These are phyloP conservation scores for Nestor notabilis DNA, from an alignment of 2,113 vertebrate species.

Conservation along the genomic window DNA sequence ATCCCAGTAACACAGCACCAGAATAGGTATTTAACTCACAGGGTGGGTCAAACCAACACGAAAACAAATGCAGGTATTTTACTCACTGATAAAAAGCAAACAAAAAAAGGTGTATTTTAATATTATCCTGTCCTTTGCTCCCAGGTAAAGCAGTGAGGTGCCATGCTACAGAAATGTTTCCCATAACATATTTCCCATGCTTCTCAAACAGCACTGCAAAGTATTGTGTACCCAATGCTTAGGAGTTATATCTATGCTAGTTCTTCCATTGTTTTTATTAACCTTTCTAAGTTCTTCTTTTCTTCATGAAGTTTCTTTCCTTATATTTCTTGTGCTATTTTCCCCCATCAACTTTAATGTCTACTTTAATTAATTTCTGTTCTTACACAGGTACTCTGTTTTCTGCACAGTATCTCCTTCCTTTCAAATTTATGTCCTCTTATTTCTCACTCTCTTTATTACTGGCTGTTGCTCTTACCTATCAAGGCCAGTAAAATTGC, in stretches of 20 bases:
- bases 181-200: accelerated
- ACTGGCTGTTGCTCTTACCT: neutral
- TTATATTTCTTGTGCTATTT: neutral
- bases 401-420: neutral
- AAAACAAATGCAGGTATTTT: neutral
- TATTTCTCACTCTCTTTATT: neutral
- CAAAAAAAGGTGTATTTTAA: neutral
- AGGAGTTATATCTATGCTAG: neutral
- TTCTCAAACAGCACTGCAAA: neutral
- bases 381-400: neutral
- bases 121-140: neutral
- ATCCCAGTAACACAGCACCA: neutral
- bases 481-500: neutral
- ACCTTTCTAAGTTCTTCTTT: neutral
- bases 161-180: neutral
- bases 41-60: neutral
- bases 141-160: neutral
- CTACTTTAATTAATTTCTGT: neutral
- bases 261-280: neutral
- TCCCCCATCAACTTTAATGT: neutral
- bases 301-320: neutral
- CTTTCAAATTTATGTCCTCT: neutral
- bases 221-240: neutral
- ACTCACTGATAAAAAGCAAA: neutral
- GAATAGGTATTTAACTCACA: neutral